Evolutionary conservation across 2,797 vertebrate genomes (phyloP), one percentile per base, ranked within the genome.

Genomic region (Thalassophryne amazonica): DNA sequence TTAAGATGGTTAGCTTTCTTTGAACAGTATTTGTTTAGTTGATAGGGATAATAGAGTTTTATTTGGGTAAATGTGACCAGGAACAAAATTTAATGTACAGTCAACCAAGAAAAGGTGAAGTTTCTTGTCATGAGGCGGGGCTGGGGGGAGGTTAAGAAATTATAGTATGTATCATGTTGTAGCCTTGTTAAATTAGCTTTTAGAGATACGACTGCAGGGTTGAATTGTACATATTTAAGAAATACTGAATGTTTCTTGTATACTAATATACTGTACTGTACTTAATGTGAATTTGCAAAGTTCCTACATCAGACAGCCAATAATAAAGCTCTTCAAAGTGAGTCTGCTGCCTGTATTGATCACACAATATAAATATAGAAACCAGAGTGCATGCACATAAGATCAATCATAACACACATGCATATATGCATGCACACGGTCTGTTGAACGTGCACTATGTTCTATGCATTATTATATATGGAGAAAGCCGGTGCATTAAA

Each of bases 201-300:
- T 18, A 62, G 46, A 69, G 39, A 50, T 28, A 38, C 43, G 22
- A 54, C 48, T 40, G 36, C 46, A 71, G 55, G 39, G 70, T 55
- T 66, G 59, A 79, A 69, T 30, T 77, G 73, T 84, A 81, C 49
- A 77, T 64, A 73, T 58, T 10, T 65, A 30, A 71, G 35, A 64
- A 64, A 69, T 71, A 68, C 39, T 85, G 76, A 85, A 87, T 84
- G 82, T 85, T 86, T 57, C 64, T 68, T 83, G 69, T 88, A 80
- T 79, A 81, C 76, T 62, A 73, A 81, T 75, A 76, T 77, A 81
- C 71, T 88, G 79, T 85, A 80, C 67, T 73, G 76, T 82, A 86
- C 77, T 53, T 71, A 68, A 80, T 89, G 86, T 88, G 76, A 86
- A 87, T 86, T 85, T 70, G 58, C 71, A 65, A 73, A 77, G 76